phyloP scores from a whole-genome alignment of 1,140 invertebrate species.

The Cotesia chilonis region DNA sequence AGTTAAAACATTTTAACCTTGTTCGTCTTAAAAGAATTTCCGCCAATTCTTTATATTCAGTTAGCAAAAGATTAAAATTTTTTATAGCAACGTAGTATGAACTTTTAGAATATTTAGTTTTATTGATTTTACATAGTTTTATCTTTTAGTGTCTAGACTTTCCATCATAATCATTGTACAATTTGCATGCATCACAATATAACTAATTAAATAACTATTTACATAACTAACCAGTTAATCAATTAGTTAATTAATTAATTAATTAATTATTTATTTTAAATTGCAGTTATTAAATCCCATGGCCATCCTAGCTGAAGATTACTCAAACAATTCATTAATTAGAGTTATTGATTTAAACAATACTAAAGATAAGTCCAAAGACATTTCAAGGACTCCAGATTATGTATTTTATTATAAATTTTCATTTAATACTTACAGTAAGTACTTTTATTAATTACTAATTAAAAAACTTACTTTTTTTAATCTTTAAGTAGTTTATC shows the following conservation, averaged over 20 bases:
- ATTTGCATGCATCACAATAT: neutral
- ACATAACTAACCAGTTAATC: neutral
- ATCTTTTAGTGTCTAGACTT: no score
- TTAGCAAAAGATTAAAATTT: no score
- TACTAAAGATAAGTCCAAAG: neutral
- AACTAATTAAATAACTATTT: neutral
- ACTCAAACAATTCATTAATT: constrained; percentile 38
- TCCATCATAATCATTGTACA: no score
- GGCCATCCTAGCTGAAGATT: constrained; percentile 15
- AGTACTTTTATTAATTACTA: neutral
- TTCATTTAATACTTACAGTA: constrained; percentile 38
- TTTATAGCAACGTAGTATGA: no score
- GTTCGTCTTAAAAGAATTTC: no score
- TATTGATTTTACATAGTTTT: no score
- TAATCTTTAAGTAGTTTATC: no score
- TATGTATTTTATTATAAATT: constrained; percentile 39
- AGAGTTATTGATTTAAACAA: constrained; percentile 38
- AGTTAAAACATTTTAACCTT: no score
- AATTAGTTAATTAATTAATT: neutral
- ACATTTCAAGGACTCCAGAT: constrained; percentile 37
- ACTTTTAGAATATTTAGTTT: no score
- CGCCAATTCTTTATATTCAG: no score
- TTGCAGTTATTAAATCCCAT: constrained; percentile 42
- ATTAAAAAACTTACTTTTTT: no score
- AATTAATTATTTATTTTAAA: constrained; percentile 1